Base-by-base conservation (phyloP, 2,797 vertebrate species). In the Cygnus olor region DNA sequence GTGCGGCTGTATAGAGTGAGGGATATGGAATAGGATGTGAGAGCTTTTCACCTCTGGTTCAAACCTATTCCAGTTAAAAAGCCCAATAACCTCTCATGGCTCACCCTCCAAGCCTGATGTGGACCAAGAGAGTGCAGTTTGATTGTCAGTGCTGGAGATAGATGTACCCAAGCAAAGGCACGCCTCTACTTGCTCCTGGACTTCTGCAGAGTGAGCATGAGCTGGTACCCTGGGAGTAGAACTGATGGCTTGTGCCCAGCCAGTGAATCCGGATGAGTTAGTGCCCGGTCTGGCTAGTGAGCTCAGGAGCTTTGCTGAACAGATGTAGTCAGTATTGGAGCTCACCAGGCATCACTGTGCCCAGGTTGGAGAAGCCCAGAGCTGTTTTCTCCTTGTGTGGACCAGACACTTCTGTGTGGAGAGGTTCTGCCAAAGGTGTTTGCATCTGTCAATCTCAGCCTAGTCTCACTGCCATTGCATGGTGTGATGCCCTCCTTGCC, bases 11-110 rank as follows among this genome's bases (percentile, higher is more conserved):
- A 34, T 47, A 64, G 65, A 61, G 57, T 3, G 14, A 68, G 44
- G 15, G 40, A 81, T n/a, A 19, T 73, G 69, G 70, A 93, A 88
- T 3, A n/a, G 89, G 57, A 81, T 93, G 78, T 57, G 82, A 77
- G 84, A 90, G 8, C 13, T 87, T 91, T 90, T 89, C 83, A 86
- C 87, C 68, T 80, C 68, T 95, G 44, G 53, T 74, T 95, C 78
- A 83, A 89, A 58, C 36, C 28, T 51, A 6, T 27, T 13, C 19
- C 58, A 72, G 32, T 14, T 74, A 70, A 30, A n/a, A 65, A 93
- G 25, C 22, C 15, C 45, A 22, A 7, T 0, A 63, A 12, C 70
- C 45, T 34, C 76, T 84, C 74, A 56, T 47, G 51, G 30, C n/a
- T 94, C 64, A 28, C 9, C 18, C 28, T 63, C 28, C 25, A 44